These are phyloP conservation scores for Bergia puertoricense DNA, from an alignment of 92 coral and sea anemone species.

Conservation along the genomic window DNA sequence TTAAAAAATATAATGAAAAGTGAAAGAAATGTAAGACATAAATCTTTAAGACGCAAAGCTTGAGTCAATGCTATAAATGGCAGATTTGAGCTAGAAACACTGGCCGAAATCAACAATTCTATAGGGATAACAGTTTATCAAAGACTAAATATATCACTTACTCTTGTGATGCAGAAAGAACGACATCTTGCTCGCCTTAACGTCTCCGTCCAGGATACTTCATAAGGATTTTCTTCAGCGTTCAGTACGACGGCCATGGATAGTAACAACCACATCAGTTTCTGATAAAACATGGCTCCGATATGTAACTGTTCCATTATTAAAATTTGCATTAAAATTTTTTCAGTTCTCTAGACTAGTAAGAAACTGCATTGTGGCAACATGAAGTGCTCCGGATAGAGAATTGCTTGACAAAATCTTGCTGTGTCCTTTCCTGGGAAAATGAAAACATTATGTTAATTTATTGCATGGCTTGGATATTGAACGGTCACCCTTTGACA, in stretches of 20 bases:
- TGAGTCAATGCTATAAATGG: neutral
- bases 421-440: conserved; percentile 3
- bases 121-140: neutral
- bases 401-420: neutral
- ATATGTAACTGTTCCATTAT: neutral
- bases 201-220: conserved; percentile 11
- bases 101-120: neutral
- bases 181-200: conserved; percentile 20
- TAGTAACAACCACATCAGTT: neutral
- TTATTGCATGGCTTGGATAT: neutral
- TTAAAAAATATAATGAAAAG: too few species aligned
- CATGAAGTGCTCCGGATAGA: neutral
- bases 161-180: conserved; percentile 24
- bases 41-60: too few species aligned
- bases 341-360: neutral
- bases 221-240: conserved; percentile 6
- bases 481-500: conserved; percentile 18
- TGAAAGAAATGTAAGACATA: neutral
- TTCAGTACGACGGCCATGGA: neutral
- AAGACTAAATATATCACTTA: neutral
- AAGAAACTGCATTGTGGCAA: neutral
- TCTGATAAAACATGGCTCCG: neutral
- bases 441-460: conserved; percentile 32
- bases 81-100: neutral
- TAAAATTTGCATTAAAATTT: neutral